Evolutionary conservation across 2,797 vertebrate species (phyloP).

Genomic region (Arrhamphus sclerolepis): DNA sequence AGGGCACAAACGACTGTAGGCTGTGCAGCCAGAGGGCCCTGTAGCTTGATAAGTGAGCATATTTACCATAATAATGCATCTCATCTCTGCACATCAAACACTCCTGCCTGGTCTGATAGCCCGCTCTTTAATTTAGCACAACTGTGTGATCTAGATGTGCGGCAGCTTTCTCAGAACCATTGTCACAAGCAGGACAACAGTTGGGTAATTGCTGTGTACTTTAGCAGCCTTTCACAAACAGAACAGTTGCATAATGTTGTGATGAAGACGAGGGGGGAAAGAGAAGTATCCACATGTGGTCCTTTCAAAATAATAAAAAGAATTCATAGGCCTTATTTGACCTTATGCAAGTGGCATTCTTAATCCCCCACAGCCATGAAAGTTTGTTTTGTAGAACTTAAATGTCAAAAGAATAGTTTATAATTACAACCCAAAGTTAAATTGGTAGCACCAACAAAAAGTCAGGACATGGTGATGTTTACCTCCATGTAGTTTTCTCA

Average conservation of each 20-base stretch:
- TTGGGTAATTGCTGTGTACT: constrained; percentile 73
- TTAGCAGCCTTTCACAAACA: constrained; percentile 60
- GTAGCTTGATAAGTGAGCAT: constrained; percentile 66
- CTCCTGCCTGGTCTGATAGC: constrained; percentile 71
- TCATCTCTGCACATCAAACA: constrained; percentile 76
- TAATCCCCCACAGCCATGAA: too few relatives aligned
- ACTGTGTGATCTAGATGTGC: constrained; percentile 72
- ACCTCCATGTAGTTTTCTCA: too few relatives aligned
- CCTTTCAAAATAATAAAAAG: too few relatives aligned
- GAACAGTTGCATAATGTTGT: constrained; percentile 48
- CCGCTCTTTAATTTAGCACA: constrained; percentile 67
- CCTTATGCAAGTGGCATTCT: too few relatives aligned
- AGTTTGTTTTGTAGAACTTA: too few relatives aligned
- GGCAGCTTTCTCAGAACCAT: constrained; percentile 59
- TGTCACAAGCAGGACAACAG: constrained; percentile 61
- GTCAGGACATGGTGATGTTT: too few relatives aligned
- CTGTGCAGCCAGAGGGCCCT: constrained; percentile 55
- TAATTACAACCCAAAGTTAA: too few relatives aligned
- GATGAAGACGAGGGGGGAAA: constrained; percentile 4
- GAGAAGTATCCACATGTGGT: background rate
- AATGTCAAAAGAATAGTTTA: too few relatives aligned
- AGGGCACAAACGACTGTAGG: constrained; percentile 52
- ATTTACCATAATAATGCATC: constrained; percentile 76
- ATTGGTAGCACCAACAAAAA: too few relatives aligned
- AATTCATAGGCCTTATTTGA: too few relatives aligned